These are phyloP conservation scores for Tragelaphus eurycerus DNA, from an alignment of 2,797 vertebrate genomes.

Conservation along the genomic window DNA sequence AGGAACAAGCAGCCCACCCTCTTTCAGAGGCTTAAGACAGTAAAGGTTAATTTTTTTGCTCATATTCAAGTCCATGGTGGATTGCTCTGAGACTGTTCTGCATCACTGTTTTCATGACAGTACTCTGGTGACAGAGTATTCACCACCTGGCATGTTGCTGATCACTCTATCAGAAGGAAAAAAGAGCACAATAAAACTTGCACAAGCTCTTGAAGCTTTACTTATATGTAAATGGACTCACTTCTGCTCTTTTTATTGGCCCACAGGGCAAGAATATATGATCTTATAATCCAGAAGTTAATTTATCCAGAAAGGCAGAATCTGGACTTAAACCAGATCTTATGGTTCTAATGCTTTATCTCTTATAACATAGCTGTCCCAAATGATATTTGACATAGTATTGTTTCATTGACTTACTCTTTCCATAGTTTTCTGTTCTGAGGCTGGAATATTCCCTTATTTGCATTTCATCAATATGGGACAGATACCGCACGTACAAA, in stretches of 20 bases:
- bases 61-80: accelerated
- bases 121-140: not conserved
- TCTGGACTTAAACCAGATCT: not conserved
- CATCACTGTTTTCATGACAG: not conserved
- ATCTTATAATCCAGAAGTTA: not conserved
- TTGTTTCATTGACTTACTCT: not conserved
- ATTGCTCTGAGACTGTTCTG: not conserved
- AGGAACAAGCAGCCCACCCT: not conserved
- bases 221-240: accelerated
- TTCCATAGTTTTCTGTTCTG: not conserved
- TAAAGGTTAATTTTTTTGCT: not conserved
- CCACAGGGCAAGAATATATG: no score
- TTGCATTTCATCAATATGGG: slow-evolving; percentile 36
- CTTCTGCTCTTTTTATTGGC: not conserved
- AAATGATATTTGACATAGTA: not conserved
- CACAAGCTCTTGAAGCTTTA: not conserved
- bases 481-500: not conserved
- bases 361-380: not conserved
- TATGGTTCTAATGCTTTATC: not conserved
- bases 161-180: not conserved
- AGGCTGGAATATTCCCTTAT: not conserved
- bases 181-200: not conserved
- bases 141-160: not conserved
- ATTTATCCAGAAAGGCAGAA: not conserved
- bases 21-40: not conserved